Conservation (phyloP, 1,140 invertebrate genomes). For the Caerostris extrusa region DNA sequence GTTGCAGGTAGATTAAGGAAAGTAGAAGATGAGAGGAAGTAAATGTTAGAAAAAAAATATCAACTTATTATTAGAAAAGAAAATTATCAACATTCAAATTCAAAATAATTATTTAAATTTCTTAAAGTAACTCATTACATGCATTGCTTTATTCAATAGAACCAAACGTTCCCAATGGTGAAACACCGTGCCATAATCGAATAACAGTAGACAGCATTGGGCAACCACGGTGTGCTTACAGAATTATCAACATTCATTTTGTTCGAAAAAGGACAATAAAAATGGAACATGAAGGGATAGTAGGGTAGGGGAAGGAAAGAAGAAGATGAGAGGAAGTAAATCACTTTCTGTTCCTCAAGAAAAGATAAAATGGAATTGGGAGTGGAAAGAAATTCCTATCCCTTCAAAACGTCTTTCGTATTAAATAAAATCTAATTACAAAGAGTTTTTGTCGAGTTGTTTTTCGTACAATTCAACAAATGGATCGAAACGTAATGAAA, state of each 20-base stretch:
- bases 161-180: not conserved
- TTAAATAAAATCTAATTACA: conserved; percentile 74
- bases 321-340: conserved; percentile 7
- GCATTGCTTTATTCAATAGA: not conserved
- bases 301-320: not conserved
- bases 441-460: conserved; percentile 61
- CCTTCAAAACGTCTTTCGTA: conserved; percentile 43
- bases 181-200: conserved; percentile 5
- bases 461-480: conserved; percentile 72
- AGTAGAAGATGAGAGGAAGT: not conserved
- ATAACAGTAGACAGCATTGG: not conserved
- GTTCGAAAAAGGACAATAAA: conserved; percentile 33
- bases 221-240: not conserved
- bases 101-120: not conserved
- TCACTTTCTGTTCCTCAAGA: conserved; percentile 48
- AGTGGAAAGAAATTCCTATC: conserved; percentile 37
- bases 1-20: not conserved
- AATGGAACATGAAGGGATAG: not conserved
- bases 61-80: too few relatives aligned
- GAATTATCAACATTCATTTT: conserved; percentile 51
- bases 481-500: conserved; percentile 57
- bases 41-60: not conserved
- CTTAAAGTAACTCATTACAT: not conserved
- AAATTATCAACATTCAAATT: too few relatives aligned
- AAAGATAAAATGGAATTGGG: conserved; percentile 28